Evolutionary conservation across 2,113 vertebrate species (phyloP).

Genomic region (Salminus brasiliensis): DNA sequence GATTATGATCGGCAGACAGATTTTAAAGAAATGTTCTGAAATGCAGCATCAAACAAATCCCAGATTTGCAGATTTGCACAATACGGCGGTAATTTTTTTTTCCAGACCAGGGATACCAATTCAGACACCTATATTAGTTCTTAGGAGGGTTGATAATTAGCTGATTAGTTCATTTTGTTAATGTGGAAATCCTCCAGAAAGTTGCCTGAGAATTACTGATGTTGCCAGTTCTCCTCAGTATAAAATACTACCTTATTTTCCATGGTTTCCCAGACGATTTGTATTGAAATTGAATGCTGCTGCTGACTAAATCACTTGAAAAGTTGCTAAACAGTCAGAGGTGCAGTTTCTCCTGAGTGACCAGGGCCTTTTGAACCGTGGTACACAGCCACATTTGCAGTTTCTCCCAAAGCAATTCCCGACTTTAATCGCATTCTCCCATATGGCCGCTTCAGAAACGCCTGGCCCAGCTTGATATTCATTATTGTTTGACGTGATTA

Average conservation of each 20-base stretch:
- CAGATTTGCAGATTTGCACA: not conserved
- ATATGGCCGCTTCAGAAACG: not conserved
- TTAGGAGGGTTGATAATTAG: not conserved
- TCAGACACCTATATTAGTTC: not conserved
- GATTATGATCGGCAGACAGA: not conserved
- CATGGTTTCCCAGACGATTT: not conserved
- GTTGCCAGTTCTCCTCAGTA: too few species aligned
- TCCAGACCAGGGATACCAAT: not conserved
- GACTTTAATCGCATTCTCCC: not conserved
- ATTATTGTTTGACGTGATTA: not conserved
- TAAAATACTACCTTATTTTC: not conserved
- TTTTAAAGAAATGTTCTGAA: not conserved
- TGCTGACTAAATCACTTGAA: conserved; percentile 19
- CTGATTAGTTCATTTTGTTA: not conserved
- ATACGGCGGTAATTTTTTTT: not conserved
- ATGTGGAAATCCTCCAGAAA: not conserved
- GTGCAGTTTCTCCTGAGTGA: conserved; percentile 7
- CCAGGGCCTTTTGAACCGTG: conserved; percentile 5
- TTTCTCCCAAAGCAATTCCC: conserved; percentile 5
- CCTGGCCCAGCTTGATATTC: not conserved
- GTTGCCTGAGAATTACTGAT: not conserved
- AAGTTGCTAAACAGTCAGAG: not conserved
- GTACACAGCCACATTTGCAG: not conserved
- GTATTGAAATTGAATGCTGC: not conserved
- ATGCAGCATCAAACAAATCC: not conserved